A percentile compares a stretch with the other conserved stretches of the same genome.
phyloP scores from a whole-genome alignment of 1,140 invertebrate species.

The Acyrthosiphon pisum region DNA sequence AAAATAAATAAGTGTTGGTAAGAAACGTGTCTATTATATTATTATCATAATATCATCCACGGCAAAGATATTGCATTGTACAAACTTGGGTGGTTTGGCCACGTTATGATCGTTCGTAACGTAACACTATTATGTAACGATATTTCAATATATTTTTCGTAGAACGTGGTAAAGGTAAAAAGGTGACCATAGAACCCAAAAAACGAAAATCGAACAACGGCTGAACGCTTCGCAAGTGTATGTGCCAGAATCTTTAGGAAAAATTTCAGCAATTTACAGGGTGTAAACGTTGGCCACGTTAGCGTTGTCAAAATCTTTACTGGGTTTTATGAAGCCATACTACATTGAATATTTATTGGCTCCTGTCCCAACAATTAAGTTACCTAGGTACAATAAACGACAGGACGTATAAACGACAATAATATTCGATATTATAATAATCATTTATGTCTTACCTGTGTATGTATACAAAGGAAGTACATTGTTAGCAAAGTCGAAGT shows the following conservation, averaged over 20 bases:
- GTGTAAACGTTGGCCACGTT: conserved; percentile 90
- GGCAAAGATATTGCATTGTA: background rate
- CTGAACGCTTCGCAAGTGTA: conserved; percentile 97
- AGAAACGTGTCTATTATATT: background rate
- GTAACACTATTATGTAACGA: background rate
- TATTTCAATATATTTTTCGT: background rate
- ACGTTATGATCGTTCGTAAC: background rate
- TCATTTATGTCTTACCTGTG: too few relatives aligned
- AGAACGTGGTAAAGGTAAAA: conserved; percentile 60
- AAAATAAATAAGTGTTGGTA: background rate
- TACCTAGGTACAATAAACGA: background rate
- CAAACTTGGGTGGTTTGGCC: background rate
- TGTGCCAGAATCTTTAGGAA: conserved; percentile 90
- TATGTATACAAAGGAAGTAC: background rate
- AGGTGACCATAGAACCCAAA: too few relatives aligned
- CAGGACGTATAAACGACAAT: background rate
- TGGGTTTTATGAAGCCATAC: conserved; percentile 95
- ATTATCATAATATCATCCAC: background rate
- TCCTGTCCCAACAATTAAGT: conserved; percentile 63
- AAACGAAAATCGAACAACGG: conserved; percentile 85
- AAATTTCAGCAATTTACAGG: conserved; percentile 90
- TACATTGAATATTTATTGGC: conserved; percentile 89
- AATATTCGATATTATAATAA: background rate
- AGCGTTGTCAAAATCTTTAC: conserved; percentile 94
- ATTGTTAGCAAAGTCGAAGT: background rate